Conservation (phyloP, 2,797 vertebrate genomes). For the Saguinus oedipus region DNA sequence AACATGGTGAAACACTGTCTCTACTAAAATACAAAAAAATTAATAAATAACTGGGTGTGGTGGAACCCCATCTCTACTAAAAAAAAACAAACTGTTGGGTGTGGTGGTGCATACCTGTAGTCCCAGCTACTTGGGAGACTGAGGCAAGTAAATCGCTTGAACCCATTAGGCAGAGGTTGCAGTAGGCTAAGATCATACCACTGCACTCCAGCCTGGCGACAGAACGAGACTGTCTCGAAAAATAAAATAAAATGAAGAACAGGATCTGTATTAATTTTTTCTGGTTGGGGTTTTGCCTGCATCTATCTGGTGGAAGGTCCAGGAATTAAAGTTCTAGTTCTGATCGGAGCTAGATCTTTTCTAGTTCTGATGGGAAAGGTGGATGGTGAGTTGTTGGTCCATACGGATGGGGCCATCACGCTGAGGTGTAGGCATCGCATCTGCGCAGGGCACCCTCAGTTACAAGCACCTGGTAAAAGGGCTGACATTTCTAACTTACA, state of each 20-base stretch:
- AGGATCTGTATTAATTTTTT: not conserved
- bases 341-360: not conserved
- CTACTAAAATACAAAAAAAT: not conserved
- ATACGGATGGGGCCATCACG: not conserved
- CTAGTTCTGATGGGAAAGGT: not conserved
- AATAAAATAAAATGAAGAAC: not conserved
- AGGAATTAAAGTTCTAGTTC: not conserved
- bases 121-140: not conserved
- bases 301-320: not conserved
- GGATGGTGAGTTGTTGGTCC: not conserved
- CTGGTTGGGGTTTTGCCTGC: not conserved
- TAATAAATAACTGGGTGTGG: not conserved
- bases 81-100: not conserved
- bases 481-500: not conserved
- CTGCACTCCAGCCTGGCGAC: not conserved
- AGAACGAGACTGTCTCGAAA: not conserved
- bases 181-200: not conserved
- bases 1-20: not conserved
- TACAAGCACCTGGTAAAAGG: not conserved
- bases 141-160: not conserved
- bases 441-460: not conserved
- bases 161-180: not conserved
- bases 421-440: accelerated
- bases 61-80: not conserved
- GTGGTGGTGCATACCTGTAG: not conserved